Evolutionary conservation across 2,888 invertebrate species (phyloP).

Genomic region (Clivina fossor): DNA sequence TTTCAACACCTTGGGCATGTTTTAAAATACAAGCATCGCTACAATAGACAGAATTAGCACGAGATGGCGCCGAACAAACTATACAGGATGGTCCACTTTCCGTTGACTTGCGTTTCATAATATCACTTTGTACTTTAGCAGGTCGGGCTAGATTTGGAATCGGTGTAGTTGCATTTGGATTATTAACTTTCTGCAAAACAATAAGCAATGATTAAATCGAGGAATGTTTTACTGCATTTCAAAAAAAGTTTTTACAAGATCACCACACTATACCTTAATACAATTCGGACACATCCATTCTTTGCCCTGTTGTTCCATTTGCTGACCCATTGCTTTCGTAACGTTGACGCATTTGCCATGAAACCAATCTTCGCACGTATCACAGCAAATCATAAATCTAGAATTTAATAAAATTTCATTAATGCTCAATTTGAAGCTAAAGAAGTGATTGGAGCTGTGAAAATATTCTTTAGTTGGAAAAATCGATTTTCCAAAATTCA

Average conservation of each 20-base stretch:
- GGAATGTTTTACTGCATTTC: neutral
- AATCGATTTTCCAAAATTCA: neutral
- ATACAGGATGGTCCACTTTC: constrained; percentile 59
- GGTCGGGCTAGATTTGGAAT: constrained; percentile 3
- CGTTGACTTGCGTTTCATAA: constrained; percentile 20
- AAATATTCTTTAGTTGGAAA: neutral
- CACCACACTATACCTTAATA: constrained; percentile 62
- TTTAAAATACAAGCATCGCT: constrained; percentile 83
- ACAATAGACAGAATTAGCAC: constrained; percentile 86
- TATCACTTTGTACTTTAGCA: constrained; percentile 13
- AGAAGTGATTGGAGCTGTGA: neutral
- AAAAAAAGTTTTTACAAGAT: too few species aligned
- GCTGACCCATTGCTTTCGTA: constrained; percentile 85
- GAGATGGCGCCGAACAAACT: constrained; percentile 73
- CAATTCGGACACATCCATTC: constrained; percentile 92
- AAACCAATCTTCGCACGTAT: constrained; percentile 95
- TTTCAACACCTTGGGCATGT: constrained; percentile 74
- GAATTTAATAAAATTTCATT: constrained; percentile 1
- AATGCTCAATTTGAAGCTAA: neutral
- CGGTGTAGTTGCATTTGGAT: constrained; percentile 6
- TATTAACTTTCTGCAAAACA: constrained; percentile 11
- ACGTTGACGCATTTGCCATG: constrained; percentile 97
- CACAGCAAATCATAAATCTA: constrained; percentile 96
- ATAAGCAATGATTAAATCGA: too few species aligned
- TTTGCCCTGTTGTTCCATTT: constrained; percentile 85